Base-by-base conservation (phyloP, 2,797 vertebrate species). In the Dromococcyx pavoninus region DNA sequence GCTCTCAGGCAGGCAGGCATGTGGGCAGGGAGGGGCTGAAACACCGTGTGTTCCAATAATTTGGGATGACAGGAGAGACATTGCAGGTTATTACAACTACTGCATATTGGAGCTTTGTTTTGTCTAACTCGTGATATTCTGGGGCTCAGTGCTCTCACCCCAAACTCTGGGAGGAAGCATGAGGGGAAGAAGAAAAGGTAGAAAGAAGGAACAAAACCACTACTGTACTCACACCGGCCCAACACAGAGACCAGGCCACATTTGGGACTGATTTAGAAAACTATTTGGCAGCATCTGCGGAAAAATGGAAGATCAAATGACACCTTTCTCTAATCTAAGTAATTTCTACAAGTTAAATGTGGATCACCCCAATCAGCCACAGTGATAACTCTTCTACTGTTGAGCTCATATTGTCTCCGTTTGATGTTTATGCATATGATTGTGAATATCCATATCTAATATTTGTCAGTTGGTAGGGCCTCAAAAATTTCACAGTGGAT, bases 181-280 rank as follows among this genome's bases (percentile, higher is more conserved):
- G n/a, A 50, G 78, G 86, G 86, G 51, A 75, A 84, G 79, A 92
- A 94, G 51, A 61, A 83, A 94, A 89, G 73, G 91, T 65, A 89
- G 61, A 23, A 60, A 93, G 54, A 44, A 80, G 58, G 90, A 96
- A 97, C 90, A 95, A 96, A 96, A 88, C 88, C 43, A 60, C 93
- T 84, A 82, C 92, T 95, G n/a, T 95, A 82, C 78, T 95, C 92
- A 75, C 41, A 48, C 46, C n/a, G 53, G 69, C 74, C 74, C 58
- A 94, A 77, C 23, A 41, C 37, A 77, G 71, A 93, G 86, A 82
- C 23, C 46, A 69, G 61, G 53, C 71, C 88, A 95, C 94, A 95
- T 96, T 97, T 96, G 95, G 95, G 91, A 96, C 93, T 94, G 90
- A 96, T 96, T 96, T 97, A 94, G 69, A 87, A 92, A 96, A 91